Base-by-base conservation (phyloP, 2,113 vertebrate genomes). In the Cinclus mexicanus region DNA sequence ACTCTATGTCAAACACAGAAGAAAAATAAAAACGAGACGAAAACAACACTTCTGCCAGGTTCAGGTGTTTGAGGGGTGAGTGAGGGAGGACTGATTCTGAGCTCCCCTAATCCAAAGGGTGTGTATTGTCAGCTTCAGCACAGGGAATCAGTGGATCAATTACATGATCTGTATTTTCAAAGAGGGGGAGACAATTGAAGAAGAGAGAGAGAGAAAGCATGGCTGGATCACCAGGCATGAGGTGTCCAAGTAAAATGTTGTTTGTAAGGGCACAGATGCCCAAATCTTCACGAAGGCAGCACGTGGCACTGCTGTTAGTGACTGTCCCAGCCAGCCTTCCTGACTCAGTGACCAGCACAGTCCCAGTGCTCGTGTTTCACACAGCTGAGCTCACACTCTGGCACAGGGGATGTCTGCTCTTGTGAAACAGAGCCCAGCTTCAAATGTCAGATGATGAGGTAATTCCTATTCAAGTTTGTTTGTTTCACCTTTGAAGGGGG, bases 381-480 rank as follows among this genome's bases (percentile, higher is more conserved):
- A 23, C 13, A 74, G 33, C 47, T 95, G 90, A 95, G 84, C 68
- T 96, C 89, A 95, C 42, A 60, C 28, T 67, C 71, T 93, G 93
- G 89, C 91, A 72, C 21, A 26, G 10, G 15, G 13, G 7, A 31
- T 15, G 83, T 86, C 85, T 94, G 41, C 67, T 69, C 16, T 76
- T 76, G 50, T 89, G 93, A 88, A 89, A 89, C 8, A 57, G 10
- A 20, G 28, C 87, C 76, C 67, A 70, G n/a, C 46, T 81, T 70
- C 78, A 91, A 93, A 94, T 94, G 91, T 94, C 93, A 95, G 33
- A 44, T 46, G 41, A 14, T 90, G 77, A 95, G 22, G 59, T 77
- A 88, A 87, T 85, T 76, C n/a, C 79, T 57, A 77, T 88, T 90
- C 71, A 64, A 3, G 15, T 53, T 77, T 78, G n/a, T 84, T 94